Base-by-base conservation (phyloP, 2,113 vertebrate genomes). In the Arothron firmamentum region DNA sequence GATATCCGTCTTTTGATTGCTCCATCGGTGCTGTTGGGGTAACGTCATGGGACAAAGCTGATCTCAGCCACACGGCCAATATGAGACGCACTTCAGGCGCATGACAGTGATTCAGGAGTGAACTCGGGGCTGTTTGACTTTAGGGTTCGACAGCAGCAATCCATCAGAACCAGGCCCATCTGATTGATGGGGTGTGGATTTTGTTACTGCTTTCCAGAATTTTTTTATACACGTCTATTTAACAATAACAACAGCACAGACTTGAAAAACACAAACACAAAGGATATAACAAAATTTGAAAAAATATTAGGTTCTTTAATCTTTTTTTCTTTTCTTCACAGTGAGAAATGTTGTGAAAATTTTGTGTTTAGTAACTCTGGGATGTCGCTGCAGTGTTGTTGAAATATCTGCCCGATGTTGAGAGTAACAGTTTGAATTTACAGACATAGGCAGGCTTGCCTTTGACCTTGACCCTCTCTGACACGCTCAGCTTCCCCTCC, bases 351-450 rank as follows among this genome's bases (percentile, higher is more conserved):
- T 70, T 43, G 20, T 64, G 56, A 69, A 34, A 52, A 48, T 58
- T n/a, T n/a, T n/a, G 75, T 65, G 65, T 28, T 28, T 53, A 53
- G 43, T 56, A 49, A 65, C 55, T 80, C 64, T 51, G 52, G 70
- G 70, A 65, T 71, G 62, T 56, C 63, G 52, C 46, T 45, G 38
- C 58, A 42, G 6, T 79, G 77, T 84, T 86, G 87, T 86, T 86
- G 84, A 89, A 88, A 83, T 80, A 64, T 87, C 86, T 77, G 21
- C 61, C 82, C 75, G 64, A 80, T 78, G 86, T 89, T 85, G 58
- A 49, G 56, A 14, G 51, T 25, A 79, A 87, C 74, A 74, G 80
- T 71, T 88, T 89, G 87, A 82, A 90, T 92, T 89, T 86, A 80
- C 75, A 83, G 83, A 84, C 70, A 81, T 85, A 75, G 86, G 84